Evolutionary conservation across 1,140 invertebrate species (phyloP).

Genomic region (Neomicropteryx cornuta): DNA sequence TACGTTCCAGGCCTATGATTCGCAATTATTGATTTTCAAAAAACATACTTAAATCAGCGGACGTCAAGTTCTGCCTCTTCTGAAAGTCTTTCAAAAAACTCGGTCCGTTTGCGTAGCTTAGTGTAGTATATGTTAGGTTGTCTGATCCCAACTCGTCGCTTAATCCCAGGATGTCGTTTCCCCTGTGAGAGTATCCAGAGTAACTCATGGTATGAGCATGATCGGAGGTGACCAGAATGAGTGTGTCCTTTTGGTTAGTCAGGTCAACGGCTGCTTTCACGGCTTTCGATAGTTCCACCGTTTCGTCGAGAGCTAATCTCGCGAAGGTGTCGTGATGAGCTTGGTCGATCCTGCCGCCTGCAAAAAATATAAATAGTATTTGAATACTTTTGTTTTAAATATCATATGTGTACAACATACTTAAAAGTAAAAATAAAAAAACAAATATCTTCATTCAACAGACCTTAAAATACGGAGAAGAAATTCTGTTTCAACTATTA

Average conservation of each 20-base stretch:
- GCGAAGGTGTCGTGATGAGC: constrained; percentile 66
- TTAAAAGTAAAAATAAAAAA: too few species aligned
- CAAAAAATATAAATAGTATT: too few species aligned
- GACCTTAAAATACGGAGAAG: too few species aligned
- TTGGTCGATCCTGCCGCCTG: constrained; percentile 64
- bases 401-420: too few species aligned
- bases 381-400: too few species aligned
- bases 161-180: constrained; percentile 40
- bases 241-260: constrained; percentile 53
- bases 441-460: too few species aligned
- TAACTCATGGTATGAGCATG: constrained; percentile 63
- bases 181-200: constrained; percentile 40
- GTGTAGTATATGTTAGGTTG: constrained; percentile 45
- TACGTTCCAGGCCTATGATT: too few species aligned
- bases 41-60: not conserved
- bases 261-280: constrained; percentile 48
- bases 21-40: too few species aligned
- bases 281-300: constrained; percentile 57
- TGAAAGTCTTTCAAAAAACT: too few species aligned
- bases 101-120: constrained; percentile 52
- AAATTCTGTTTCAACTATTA: too few species aligned
- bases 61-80: too few species aligned
- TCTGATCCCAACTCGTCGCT: constrained; percentile 17
- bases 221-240: constrained; percentile 62
- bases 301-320: constrained; percentile 57